Conservation (phyloP, 2,888 invertebrate species). For the Parascotia fuliginaria region DNA sequence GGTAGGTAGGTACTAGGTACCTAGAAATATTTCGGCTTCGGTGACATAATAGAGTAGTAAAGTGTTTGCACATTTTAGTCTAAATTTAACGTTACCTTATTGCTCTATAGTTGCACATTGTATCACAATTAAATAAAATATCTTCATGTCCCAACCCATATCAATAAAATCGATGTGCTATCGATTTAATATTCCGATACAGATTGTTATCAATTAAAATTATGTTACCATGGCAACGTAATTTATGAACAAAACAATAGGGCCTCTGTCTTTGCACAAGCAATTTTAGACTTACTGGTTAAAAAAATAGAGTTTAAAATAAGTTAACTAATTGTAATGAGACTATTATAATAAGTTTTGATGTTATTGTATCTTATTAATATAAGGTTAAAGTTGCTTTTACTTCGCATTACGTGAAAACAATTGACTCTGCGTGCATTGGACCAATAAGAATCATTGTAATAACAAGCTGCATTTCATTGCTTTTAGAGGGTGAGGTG, state of each 20-base stretch:
- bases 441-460: slow-evolving; percentile 33
- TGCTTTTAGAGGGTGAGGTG: slow-evolving; percentile 20
- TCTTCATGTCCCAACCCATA: slow-evolving; percentile 3
- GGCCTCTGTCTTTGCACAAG: not conserved
- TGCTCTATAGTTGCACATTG: no score
- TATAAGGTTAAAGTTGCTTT: accelerated
- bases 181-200: slow-evolving; percentile 28
- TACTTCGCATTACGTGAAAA: not conserved
- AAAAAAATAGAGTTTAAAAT: not conserved
- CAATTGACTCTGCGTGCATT: slow-evolving; percentile 24
- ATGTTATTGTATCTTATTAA: not conserved
- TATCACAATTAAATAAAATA: no score
- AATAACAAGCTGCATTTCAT: slow-evolving; percentile 38
- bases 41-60: no score
- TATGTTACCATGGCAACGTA: slow-evolving; percentile 36
- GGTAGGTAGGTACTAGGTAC: no score
- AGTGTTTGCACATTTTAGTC: no score
- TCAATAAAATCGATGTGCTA: slow-evolving; percentile 24
- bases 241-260: slow-evolving; percentile 30
- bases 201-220: slow-evolving; percentile 42
- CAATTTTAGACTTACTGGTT: not conserved
- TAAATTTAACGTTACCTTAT: no score
- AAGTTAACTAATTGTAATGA: not conserved
- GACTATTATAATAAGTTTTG: not conserved
- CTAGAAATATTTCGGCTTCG: no score